Percentiles rank a stretch among this genome's conserved stretches.
Conservation (phyloP, 2,888 invertebrate genomes). For the Synergus gifuensis region DNA sequence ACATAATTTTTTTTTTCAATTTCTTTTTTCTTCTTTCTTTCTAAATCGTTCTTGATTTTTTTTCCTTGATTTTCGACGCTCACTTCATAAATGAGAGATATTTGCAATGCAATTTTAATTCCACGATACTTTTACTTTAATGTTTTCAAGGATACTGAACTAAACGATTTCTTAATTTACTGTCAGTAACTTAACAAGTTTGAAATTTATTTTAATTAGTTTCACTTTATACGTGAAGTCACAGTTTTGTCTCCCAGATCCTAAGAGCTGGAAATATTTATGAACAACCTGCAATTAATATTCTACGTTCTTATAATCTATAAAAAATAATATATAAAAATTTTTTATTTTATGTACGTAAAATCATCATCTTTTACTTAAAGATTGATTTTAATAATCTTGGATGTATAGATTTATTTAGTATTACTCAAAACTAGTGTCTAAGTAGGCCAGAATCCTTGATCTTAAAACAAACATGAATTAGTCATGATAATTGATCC, state of each 20-base stretch:
- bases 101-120: background rate
- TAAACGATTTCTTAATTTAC: constrained; percentile 1
- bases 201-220: constrained; percentile 4
- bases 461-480: constrained; percentile 8
- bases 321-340: too few relatives aligned
- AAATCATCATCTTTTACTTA: too few relatives aligned
- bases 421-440: background rate
- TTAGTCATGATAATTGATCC: constrained; percentile 37
- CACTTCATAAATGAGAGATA: background rate
- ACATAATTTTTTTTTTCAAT: background rate
- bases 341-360: too few relatives aligned
- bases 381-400: too few relatives aligned
- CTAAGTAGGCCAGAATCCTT: background rate
- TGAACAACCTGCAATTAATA: background rate
- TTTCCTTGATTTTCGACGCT: background rate
- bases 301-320: background rate
- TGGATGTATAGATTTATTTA: background rate
- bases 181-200: background rate
- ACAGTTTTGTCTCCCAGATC: background rate
- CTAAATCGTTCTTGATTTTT: too few relatives aligned
- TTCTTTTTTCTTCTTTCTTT: too few relatives aligned
- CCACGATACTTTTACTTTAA: background rate
- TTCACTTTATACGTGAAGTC: background rate
- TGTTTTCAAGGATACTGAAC: background rate
- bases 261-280: background rate